Conservation (phyloP, 2,797 vertebrate genomes). For the Oryzias sinensis region DNA sequence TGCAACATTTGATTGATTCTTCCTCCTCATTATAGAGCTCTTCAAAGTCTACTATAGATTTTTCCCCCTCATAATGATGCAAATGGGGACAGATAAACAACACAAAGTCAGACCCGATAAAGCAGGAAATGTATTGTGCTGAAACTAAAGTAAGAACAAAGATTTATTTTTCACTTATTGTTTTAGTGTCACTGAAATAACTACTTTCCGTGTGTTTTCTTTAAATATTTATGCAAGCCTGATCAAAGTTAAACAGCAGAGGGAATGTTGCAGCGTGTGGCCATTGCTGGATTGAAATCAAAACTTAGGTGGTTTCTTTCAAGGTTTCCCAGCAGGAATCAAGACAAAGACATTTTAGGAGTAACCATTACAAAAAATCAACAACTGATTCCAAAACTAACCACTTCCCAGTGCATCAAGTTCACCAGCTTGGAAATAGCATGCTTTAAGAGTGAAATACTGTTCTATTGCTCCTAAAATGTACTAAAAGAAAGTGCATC, state of each 20-base stretch:
- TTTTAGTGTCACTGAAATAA: conserved; percentile 40
- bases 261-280: conserved; percentile 30
- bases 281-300: conserved; percentile 19
- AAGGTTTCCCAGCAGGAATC: conserved; percentile 38
- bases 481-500: not conserved
- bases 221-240: conserved; percentile 47
- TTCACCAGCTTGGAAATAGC: conserved; percentile 43
- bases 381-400: conserved; percentile 60
- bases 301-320: conserved; percentile 52
- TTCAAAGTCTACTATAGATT: conserved; percentile 66
- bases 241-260: conserved; percentile 47
- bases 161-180: conserved; percentile 32
- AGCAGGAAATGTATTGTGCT: conserved; percentile 48
- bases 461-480: conserved; percentile 49
- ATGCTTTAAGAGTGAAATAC: conserved; percentile 51
- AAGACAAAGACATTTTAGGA: conserved; percentile 45
- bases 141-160: conserved; percentile 41
- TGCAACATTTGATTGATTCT: conserved; percentile 70
- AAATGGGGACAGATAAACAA: conserved; percentile 70
- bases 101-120: conserved; percentile 62
- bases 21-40: conserved; percentile 68
- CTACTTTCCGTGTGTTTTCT: conserved; percentile 42
- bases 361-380: conserved; percentile 49
- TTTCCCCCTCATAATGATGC: conserved; percentile 61
- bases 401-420: conserved; percentile 60